Percentiles rank a stretch among this genome's conserved stretches.
These are phyloP conservation scores for Lanius ludovicianus DNA, from an alignment of 2,113 vertebrate species.

Conservation along the genomic window DNA sequence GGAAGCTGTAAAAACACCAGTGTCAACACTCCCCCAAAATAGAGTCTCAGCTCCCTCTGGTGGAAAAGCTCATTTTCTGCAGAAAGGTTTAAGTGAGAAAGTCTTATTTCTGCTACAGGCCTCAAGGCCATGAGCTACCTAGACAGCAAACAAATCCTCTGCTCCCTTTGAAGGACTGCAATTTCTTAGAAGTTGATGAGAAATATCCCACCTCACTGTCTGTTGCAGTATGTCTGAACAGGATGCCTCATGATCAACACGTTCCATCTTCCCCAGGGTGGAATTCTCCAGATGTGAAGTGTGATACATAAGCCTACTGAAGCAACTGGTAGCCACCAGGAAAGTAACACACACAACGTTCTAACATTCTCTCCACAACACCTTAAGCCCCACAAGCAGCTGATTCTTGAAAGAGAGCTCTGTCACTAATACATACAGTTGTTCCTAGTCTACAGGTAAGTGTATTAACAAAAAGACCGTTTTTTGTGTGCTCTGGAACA, in stretches of 20 bases:
- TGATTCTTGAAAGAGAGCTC: not conserved
- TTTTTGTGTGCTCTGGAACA: not conserved
- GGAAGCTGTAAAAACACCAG: not conserved
- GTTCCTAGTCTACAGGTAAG: not conserved
- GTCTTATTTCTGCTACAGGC: not conserved
- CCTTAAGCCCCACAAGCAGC: not conserved
- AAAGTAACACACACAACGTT: not conserved
- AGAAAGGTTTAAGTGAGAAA: not conserved
- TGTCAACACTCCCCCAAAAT: fast-evolving
- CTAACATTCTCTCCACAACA: no score
- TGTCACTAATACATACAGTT: not conserved
- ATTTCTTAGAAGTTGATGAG: not conserved
- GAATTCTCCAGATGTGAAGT: not conserved
- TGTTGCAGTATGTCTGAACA: not conserved
- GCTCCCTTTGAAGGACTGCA: not conserved
- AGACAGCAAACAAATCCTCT: not conserved
- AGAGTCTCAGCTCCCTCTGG: slow-evolving; percentile 33
- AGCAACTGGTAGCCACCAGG: not conserved
- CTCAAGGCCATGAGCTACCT: not conserved
- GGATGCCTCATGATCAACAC: no score
- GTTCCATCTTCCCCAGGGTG: not conserved
- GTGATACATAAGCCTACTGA: not conserved
- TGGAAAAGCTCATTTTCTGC: not conserved
- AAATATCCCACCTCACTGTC: not conserved
- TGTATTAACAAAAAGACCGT: not conserved